These are phyloP conservation scores for Melipona quadrifasciata DNA, from an alignment of 1,140 invertebrate species.

Conservation along the genomic window DNA sequence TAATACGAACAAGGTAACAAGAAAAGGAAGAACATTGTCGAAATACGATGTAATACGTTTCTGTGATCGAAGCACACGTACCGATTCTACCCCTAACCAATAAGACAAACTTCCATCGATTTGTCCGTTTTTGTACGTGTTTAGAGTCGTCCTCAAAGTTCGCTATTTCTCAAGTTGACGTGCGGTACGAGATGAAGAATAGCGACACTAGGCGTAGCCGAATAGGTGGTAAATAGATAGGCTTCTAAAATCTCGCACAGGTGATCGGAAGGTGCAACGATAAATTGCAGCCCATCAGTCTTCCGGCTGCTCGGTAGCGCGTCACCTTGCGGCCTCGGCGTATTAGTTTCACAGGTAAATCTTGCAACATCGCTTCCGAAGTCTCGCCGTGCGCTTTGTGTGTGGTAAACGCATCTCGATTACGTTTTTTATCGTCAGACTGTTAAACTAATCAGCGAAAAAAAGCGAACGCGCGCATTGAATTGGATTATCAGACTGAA, in stretches of 20 bases:
- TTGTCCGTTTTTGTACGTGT: constrained; percentile 14
- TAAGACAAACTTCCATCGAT: not conserved
- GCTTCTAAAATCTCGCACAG: constrained; percentile 62
- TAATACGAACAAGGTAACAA: not conserved
- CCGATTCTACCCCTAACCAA: not conserved
- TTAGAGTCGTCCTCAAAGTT: not conserved
- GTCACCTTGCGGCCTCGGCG: constrained; percentile 49
- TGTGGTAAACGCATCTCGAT: not conserved
- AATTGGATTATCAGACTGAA: too few species aligned
- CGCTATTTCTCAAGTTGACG: not conserved
- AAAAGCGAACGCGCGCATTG: not conserved
- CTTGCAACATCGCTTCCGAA: not conserved
- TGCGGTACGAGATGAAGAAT: constrained; percentile 43
- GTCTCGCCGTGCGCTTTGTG: not conserved
- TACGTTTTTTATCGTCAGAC: not conserved
- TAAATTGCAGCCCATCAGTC: constrained; percentile 79
- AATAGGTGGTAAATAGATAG: constrained; percentile 65
- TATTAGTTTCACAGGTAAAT: constrained; percentile 20
- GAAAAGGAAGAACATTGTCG: not conserved
- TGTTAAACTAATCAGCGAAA: too few species aligned
- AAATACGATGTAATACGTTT: too few species aligned
- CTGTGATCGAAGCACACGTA: too few species aligned
- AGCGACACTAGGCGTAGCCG: constrained; percentile 71
- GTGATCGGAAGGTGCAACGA: constrained; percentile 75
- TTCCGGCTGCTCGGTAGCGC: constrained; percentile 63